phyloP scores from a whole-genome alignment of 2,797 vertebrate genomes.

The Thamnophis elegans region DNA sequence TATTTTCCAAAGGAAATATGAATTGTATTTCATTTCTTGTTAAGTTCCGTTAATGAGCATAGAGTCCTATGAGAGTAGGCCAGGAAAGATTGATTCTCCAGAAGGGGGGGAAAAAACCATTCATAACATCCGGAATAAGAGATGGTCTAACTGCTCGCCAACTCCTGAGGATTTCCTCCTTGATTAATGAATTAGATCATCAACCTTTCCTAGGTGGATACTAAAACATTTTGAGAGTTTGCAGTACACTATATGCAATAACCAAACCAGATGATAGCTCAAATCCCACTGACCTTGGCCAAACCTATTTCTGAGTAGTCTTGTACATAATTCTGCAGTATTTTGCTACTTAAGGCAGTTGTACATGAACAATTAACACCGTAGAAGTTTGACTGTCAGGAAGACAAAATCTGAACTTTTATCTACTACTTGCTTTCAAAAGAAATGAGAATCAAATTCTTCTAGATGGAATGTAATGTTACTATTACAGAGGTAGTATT shows the following conservation, averaged over 20 bases:
- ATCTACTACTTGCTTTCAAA: not conserved
- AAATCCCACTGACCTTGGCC: not conserved
- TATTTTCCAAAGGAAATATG: not conserved
- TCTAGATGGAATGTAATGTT: not conserved
- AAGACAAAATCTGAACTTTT: not conserved
- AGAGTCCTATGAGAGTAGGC: not conserved
- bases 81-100: not conserved
- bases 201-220: not conserved
- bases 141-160: not conserved
- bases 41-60: not conserved
- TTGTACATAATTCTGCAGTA: not conserved
- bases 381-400: not conserved
- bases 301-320: not conserved
- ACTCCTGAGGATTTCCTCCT: not conserved
- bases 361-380: not conserved
- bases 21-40: not conserved
- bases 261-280: not conserved
- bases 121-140: conserved; percentile 1
- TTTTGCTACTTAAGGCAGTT: not conserved
- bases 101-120: not conserved
- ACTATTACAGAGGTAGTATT: too few species aligned
- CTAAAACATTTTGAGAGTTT: not conserved
- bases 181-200: not conserved
- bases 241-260: not conserved
- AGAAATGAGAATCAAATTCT: not conserved